A percentile compares a stretch with the other conserved stretches of the same genome.
These are phyloP conservation scores for Aricia artaxerxes DNA, from an alignment of 2,888 invertebrate genomes.

Conservation along the genomic window DNA sequence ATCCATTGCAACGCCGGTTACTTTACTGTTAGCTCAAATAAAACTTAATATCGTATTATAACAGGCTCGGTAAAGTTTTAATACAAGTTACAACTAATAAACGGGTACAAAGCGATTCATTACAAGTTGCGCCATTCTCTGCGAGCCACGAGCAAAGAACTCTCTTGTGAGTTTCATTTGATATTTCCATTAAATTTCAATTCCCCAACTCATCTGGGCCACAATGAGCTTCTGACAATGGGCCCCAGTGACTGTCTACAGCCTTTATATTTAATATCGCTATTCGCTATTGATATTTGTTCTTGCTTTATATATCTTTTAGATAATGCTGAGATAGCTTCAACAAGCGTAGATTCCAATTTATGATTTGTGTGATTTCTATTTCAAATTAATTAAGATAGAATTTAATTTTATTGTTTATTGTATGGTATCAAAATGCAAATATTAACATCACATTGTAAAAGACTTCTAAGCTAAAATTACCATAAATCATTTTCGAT, in stretches of 20 bases:
- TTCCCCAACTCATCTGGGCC: slow-evolving; percentile 62
- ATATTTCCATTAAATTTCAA: slow-evolving; percentile 73
- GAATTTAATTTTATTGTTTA: too few species aligned
- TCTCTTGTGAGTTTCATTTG: slow-evolving; percentile 58
- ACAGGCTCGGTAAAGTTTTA: slow-evolving; percentile 35
- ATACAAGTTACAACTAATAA: slow-evolving; percentile 33
- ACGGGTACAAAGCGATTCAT: slow-evolving; percentile 48
- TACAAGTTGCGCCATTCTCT: slow-evolving; percentile 56
- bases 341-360: not conserved
- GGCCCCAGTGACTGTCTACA: slow-evolving; percentile 49
- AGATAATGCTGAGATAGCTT: slow-evolving; percentile 3
- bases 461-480: not conserved
- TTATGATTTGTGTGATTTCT: not conserved
- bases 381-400: not conserved
- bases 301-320: slow-evolving; percentile 25
- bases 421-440: not conserved
- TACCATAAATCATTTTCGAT: not conserved
- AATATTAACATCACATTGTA: not conserved
- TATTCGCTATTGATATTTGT: slow-evolving; percentile 33
- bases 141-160: slow-evolving; percentile 52
- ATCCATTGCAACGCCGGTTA: not conserved
- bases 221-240: slow-evolving; percentile 53
- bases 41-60: slow-evolving; percentile 30
- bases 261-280: slow-evolving; percentile 38
- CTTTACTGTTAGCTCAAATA: slow-evolving; percentile 5